phyloP scores from a whole-genome alignment of 2,888 invertebrate species.

The Homarus gammarus region DNA sequence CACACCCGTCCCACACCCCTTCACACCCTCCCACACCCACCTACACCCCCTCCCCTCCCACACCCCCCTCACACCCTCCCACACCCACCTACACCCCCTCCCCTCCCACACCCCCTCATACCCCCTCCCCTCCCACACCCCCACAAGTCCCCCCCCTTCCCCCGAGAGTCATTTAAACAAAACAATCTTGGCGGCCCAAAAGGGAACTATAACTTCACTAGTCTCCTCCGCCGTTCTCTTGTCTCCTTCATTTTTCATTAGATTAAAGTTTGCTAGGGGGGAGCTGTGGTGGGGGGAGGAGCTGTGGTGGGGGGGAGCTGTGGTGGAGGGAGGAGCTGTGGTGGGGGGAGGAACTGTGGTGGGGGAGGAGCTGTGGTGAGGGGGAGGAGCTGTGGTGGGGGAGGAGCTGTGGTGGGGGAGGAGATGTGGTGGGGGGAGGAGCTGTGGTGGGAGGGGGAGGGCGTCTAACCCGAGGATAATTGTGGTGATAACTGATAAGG shows the following conservation, averaged over 20 bases:
- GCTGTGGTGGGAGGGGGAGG: neutral
- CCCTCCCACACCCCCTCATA: neutral
- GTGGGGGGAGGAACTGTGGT: no score
- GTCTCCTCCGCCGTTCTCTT: no score
- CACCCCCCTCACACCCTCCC: neutral
- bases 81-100: neutral
- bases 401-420: neutral
- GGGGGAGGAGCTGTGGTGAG: neutral
- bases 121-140: neutral
- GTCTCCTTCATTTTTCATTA: neutral
- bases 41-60: neutral
- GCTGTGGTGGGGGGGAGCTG: no score
- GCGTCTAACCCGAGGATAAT: no score
- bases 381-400: no score
- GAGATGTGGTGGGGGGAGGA: neutral
- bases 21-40: neutral
- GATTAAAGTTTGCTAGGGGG: neutral
- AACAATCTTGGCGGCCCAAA: no score
- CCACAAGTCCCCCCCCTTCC: neutral
- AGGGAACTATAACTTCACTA: no score
- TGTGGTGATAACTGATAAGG: no score
- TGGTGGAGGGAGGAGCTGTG: no score
- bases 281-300: neutral
- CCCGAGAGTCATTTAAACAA: neutral
- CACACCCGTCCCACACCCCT: neutral